A percentile compares a stretch with the other conserved stretches of the same genome.
These are phyloP conservation scores for Alloscopus bannaensis DNA, from an alignment of 2,888 invertebrate genomes.

Conservation along the genomic window DNA sequence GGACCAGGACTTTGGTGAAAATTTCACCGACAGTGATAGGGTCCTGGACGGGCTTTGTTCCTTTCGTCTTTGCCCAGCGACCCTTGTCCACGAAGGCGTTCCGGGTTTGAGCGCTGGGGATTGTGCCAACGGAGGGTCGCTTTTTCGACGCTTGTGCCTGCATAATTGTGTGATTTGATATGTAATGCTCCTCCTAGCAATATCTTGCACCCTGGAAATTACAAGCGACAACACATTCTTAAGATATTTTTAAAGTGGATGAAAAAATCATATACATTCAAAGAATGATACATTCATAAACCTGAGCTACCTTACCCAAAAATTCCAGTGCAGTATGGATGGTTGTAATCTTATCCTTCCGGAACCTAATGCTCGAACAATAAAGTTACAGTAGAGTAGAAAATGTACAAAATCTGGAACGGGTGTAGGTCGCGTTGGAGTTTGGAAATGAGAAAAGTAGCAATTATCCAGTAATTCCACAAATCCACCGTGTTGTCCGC, in stretches of 20 bases:
- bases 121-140: conserved; percentile 22
- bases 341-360: too few relatives aligned
- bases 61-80: conserved; percentile 67
- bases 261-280: background rate
- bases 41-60: conserved; percentile 82
- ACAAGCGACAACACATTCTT: background rate
- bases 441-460: too few relatives aligned
- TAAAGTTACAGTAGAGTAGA: too few relatives aligned
- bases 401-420: too few relatives aligned
- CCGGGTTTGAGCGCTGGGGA: conserved; percentile 30
- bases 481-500: too few relatives aligned
- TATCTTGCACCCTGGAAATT: background rate
- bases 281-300: too few relatives aligned
- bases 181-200: background rate
- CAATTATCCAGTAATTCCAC: too few relatives aligned
- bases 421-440: too few relatives aligned
- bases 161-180: background rate
- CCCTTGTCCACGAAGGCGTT: conserved; percentile 64
- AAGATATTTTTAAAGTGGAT: background rate
- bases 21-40: conserved; percentile 89
- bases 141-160: conserved; percentile 21
- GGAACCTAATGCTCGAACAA: too few relatives aligned
- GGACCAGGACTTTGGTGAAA: conserved; percentile 87
- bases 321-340: background rate
- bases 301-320: background rate